Evolutionary conservation across 2,888 invertebrate genomes (phyloP).

Genomic region (Nephrotoma appendiculata): DNA sequence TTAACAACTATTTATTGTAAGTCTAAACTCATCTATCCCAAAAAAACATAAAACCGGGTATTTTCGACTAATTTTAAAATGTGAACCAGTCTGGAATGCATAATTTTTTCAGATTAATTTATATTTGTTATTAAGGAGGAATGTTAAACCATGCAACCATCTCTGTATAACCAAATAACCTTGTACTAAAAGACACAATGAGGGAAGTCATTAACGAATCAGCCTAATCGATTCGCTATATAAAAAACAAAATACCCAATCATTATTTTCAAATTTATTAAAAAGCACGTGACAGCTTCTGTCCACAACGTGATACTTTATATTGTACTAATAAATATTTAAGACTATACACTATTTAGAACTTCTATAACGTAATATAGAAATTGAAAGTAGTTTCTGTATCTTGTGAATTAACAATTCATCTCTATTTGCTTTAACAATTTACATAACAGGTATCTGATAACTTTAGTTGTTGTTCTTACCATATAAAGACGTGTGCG

Average conservation of each 20-base stretch:
- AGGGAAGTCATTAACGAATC: neutral
- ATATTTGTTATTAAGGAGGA: too few relatives aligned
- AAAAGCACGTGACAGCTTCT: neutral
- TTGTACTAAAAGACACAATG: neutral
- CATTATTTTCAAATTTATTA: neutral
- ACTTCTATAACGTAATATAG: neutral
- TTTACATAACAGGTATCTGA: neutral
- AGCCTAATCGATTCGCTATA: neutral
- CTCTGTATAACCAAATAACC: neutral
- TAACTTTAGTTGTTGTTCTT: neutral
- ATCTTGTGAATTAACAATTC: neutral
- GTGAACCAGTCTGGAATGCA: too few relatives aligned
- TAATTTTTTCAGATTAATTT: too few relatives aligned
- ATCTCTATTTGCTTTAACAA: neutral
- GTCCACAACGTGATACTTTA: neutral
- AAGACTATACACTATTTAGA: neutral
- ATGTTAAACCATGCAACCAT: too few relatives aligned
- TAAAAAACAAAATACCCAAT: neutral
- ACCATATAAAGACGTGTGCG: neutral
- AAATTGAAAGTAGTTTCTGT: neutral
- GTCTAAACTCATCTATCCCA: too few relatives aligned
- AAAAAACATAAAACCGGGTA: too few relatives aligned
- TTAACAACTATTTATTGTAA: too few relatives aligned
- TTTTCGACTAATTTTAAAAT: too few relatives aligned
- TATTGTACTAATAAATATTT: neutral